Evolutionary conservation across 2,888 invertebrate species (phyloP).

Genomic region (Ectemnius continuus): DNA sequence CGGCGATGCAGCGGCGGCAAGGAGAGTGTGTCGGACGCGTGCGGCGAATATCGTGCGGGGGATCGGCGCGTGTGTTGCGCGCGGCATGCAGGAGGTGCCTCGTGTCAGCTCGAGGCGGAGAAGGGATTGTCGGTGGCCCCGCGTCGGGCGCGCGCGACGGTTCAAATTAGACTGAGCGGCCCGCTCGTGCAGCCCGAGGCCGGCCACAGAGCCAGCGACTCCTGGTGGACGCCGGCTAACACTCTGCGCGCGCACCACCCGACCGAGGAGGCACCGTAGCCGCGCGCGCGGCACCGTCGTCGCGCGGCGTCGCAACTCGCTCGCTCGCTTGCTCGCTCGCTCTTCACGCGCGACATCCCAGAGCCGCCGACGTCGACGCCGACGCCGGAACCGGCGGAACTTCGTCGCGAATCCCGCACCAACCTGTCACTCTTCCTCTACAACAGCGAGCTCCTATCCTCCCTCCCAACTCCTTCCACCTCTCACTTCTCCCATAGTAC

Average conservation of each 20-base stretch:
- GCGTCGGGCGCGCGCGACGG: conserved; percentile 77
- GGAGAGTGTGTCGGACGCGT: conserved; percentile 30
- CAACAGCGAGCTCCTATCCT: too few relatives aligned
- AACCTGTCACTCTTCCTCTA: too few relatives aligned
- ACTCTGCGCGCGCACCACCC: conserved; percentile 74
- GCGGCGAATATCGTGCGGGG: conserved; percentile 54
- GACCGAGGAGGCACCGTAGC: conserved; percentile 41
- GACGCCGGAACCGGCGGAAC: conserved; percentile 22
- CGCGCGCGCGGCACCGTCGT: conserved; percentile 25
- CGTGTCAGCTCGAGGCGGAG: conserved; percentile 63
- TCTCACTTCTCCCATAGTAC: too few relatives aligned
- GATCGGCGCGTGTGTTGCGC: conserved; percentile 61
- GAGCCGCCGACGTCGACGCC: conserved; percentile 17
- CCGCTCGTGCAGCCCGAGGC: conserved; percentile 75
- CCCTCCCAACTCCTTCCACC: too few relatives aligned
- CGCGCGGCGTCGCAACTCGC: conserved; percentile 4
- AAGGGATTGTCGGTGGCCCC: conserved; percentile 65
- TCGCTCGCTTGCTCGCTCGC: too few relatives aligned
- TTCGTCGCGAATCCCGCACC: not conserved
- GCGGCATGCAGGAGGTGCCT: conserved; percentile 63
- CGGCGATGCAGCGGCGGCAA: conserved; percentile 3
- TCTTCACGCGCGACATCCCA: not conserved
- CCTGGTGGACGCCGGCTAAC: conserved; percentile 76
- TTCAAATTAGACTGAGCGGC: conserved; percentile 78
- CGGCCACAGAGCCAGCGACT: conserved; percentile 76